A percentile compares a stretch with the other conserved stretches of the same genome.
Evolutionary conservation across 1,140 invertebrate species (phyloP).

Genomic region (Lordiphosa clarofinis): DNA sequence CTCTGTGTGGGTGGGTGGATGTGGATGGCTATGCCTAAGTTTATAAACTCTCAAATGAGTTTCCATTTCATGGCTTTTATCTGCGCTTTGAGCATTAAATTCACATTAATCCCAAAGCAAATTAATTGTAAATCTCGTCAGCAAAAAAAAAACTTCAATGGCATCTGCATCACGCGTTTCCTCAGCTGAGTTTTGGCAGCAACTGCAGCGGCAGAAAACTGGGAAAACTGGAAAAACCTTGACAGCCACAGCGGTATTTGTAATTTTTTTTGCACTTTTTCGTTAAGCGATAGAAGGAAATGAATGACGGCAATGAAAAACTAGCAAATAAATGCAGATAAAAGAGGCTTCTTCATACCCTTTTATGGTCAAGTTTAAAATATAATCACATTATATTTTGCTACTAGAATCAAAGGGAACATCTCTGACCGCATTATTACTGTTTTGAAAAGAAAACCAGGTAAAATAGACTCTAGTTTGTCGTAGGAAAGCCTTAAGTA

Average conservation of each 20-base stretch:
- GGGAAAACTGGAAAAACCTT: conserved; percentile 59
- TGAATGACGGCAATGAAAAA: conserved; percentile 56
- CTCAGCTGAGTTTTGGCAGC: conserved; percentile 50
- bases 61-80: conserved; percentile 48
- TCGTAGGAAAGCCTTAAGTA: no score
- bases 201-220: conserved; percentile 35
- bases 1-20: conserved; percentile 27
- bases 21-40: conserved; percentile 30
- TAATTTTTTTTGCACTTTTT: conserved; percentile 25
- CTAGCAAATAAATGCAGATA: conserved; percentile 36
- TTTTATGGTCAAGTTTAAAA: conserved; percentile 6
- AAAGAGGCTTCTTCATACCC: conserved; percentile 27
- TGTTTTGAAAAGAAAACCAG: no score
- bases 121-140: conserved; percentile 65
- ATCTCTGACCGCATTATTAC: background rate
- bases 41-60: conserved; percentile 46
- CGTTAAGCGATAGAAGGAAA: conserved; percentile 69
- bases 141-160: conserved; percentile 6
- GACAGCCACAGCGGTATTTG: conserved; percentile 33
- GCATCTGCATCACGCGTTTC: conserved; percentile 49
- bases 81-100: conserved; percentile 61
- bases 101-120: conserved; percentile 59
- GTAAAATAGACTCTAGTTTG: no score
- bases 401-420: background rate
- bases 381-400: no score